Percentiles rank a stretch among this genome's conserved stretches.
Conservation (phyloP, 2,888 invertebrate genomes). For the Phortica okadai region DNA sequence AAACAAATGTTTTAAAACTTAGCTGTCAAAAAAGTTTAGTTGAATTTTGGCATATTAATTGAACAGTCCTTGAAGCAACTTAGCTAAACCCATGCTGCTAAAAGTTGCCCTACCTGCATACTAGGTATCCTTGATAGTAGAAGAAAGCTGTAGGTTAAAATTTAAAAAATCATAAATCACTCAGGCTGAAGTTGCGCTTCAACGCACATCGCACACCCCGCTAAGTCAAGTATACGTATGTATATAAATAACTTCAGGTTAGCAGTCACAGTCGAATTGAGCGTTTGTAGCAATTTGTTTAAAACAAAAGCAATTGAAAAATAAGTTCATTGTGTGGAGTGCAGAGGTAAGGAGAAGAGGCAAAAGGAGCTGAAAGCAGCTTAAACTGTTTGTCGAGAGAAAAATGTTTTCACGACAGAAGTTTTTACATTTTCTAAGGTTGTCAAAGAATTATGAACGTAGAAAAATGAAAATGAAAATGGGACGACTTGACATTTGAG, state of each 20-base stretch:
- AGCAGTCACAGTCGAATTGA: constrained; percentile 62
- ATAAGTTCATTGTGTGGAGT: constrained; percentile 23
- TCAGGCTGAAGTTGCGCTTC: constrained; percentile 59
- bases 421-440: constrained; percentile 14
- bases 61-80: neutral
- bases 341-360: neutral
- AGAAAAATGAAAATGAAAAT: neutral
- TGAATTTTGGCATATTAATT: too few species aligned
- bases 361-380: neutral
- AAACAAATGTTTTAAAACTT: too few species aligned
- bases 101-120: neutral
- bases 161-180: constrained; percentile 73
- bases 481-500: neutral
- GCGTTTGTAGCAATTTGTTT: constrained; percentile 68
- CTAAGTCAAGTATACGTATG: neutral
- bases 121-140: neutral
- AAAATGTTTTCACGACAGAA: constrained; percentile 3
- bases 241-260: constrained; percentile 57
- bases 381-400: neutral
- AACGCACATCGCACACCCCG: neutral
- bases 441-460: neutral
- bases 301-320: constrained; percentile 61
- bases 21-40: too few species aligned
- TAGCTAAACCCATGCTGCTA: neutral
- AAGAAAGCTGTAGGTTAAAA: constrained; percentile 55